Evolutionary conservation across 1,140 invertebrate species (phyloP).

Genomic region (Branchinecta lindahli): DNA sequence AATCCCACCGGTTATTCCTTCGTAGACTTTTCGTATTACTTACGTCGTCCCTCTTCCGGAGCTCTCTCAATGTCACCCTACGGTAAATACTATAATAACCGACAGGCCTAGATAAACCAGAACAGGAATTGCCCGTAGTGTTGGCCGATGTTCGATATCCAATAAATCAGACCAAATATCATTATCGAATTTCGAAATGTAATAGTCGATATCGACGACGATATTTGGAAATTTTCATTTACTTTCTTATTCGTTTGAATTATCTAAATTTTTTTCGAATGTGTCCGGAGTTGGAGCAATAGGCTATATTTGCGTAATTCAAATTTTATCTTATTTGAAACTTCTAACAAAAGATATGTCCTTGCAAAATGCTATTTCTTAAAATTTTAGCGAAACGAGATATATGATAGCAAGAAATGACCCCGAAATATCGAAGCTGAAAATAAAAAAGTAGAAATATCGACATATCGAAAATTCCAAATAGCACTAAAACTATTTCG

Average conservation of each 20-base stretch:
- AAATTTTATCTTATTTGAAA: background rate
- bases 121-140: background rate
- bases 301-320: background rate
- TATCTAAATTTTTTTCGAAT: background rate
- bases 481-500: too few species aligned
- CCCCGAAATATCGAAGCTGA: too few species aligned
- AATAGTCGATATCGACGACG: background rate
- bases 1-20: too few species aligned
- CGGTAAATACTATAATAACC: too few species aligned
- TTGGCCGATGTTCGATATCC: background rate
- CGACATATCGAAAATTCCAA: too few species aligned
- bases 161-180: background rate
- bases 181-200: too few species aligned
- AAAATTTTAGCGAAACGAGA: too few species aligned
- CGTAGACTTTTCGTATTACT: too few species aligned
- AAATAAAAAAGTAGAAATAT: too few species aligned
- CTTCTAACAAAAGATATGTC: slow-evolving; percentile 12
- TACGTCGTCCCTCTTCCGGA: background rate
- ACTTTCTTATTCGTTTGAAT: background rate
- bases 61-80: background rate
- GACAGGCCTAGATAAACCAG: too few species aligned
- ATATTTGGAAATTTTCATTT: background rate
- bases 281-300: background rate
- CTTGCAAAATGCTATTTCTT: background rate
- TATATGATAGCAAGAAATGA: too few species aligned